Base-by-base conservation (phyloP, 2,113 vertebrate species). In the Peucedramus taeniatus region DNA sequence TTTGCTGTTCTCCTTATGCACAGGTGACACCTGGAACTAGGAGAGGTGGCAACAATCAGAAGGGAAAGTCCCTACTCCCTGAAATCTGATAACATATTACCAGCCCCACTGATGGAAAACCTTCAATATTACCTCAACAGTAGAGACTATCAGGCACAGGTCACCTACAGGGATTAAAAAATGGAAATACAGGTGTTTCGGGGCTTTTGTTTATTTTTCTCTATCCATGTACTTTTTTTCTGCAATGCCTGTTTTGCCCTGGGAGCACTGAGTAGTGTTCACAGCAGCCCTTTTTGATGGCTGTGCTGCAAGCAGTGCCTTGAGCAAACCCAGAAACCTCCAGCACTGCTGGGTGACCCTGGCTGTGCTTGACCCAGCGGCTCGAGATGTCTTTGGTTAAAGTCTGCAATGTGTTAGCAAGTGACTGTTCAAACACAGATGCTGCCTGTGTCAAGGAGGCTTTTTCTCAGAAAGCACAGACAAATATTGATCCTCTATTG, bases 401-500 rank as follows among this genome's bases (percentile, higher is more conserved):
- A 97, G 93, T 93, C 96, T 97, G 93, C 93, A 85, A 40, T 90
- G 92, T 96, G 97, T 97, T 97, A 96, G 91, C 96, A 92, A 96
- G 92, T 80, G 53, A 31, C 96, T 98, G 91, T 97, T 95, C 97
- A 98, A 98, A 98, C 97, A 98, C 98, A 98, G 98, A 98, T 98
- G 98, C 95, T 75, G 97, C 92, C 80, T 93, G 84, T 96, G 94
- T 97, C 97, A 95, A 97, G 96, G 91, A 95, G 83, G 63, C 82
- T 89, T 97, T 96, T 94, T 95, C 94, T 95, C 83, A 35, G 88
- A 91, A 90, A 92, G 76, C 45, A 66, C 90, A 91, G 90, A 87
- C 97, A 98, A 98, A 98, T 98, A 98, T 98, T 98, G 98, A 98
- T 97, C 95, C 91, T 97, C 93, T 95, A 90, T 96, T 96, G 96